These are phyloP conservation scores for Pantherophis guttatus DNA, from an alignment of 2,113 vertebrate species.

Conservation along the genomic window DNA sequence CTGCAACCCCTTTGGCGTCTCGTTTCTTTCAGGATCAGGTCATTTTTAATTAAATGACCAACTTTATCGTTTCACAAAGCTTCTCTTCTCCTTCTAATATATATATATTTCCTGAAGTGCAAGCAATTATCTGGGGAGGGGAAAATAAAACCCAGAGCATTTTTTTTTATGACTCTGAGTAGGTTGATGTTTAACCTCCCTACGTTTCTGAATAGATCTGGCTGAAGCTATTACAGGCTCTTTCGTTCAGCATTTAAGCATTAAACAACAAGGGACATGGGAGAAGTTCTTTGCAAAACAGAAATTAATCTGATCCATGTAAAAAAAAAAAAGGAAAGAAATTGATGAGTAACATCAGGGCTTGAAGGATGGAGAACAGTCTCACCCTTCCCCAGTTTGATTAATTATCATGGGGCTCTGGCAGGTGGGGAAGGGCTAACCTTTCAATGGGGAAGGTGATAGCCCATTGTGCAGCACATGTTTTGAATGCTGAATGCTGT, in stretches of 20 bases:
- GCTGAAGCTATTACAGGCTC: not conserved
- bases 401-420: not conserved
- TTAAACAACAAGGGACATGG: not conserved
- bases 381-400: not conserved
- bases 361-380: not conserved
- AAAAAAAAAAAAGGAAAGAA: not conserved
- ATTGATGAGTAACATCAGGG: not conserved
- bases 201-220: not conserved
- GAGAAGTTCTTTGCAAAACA: not conserved
- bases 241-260: not conserved
- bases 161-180: not conserved
- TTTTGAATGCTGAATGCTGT: not conserved
- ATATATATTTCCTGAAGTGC: not conserved
- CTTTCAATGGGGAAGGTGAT: not conserved
- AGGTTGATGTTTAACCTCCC: not conserved
- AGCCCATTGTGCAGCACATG: not conserved
- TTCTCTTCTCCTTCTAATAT: not conserved
- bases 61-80: not conserved
- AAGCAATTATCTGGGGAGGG: not conserved
- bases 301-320: not conserved
- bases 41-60: not conserved
- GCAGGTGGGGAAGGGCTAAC: not conserved
- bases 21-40: accelerated
- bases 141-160: not conserved
- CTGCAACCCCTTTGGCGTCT: slow-evolving; percentile 1